phyloP scores from a whole-genome alignment of 2,888 invertebrate species.

The Epirrita christyi region DNA sequence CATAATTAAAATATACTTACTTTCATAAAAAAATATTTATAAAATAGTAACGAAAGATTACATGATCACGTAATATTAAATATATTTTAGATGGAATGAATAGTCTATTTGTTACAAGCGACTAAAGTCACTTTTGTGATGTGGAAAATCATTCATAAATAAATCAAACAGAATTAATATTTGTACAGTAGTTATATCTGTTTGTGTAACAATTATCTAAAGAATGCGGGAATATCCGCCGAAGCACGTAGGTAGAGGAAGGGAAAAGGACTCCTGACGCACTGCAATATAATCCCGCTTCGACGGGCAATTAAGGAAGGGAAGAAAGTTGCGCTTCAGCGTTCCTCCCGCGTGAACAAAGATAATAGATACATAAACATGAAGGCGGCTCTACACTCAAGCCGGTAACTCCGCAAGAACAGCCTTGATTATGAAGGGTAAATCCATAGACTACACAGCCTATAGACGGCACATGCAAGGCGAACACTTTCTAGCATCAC shows the following conservation, averaged over 20 bases:
- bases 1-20: background rate
- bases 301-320: slow-evolving; percentile 28
- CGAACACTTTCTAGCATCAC: no score
- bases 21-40: background rate
- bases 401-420: no score
- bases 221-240: slow-evolving; percentile 1
- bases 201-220: background rate
- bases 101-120: background rate
- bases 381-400: no score
- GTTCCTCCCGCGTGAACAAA: background rate
- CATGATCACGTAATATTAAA: background rate
- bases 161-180: background rate
- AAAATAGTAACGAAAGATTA: background rate
- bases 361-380: slow-evolving; percentile 1
- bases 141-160: background rate
- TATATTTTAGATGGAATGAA: background rate
- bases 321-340: slow-evolving; percentile 12
- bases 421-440: no score
- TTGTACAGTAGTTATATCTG: background rate
- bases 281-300: slow-evolving; percentile 36
- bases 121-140: background rate
- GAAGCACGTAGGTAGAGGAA: slow-evolving; percentile 18
- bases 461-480: no score
- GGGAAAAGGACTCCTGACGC: slow-evolving; percentile 25
- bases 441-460: no score